Percentiles rank a stretch among this genome's conserved stretches.
phyloP scores from a whole-genome alignment of 1,140 invertebrate species.

The Liolophura sinensis region DNA sequence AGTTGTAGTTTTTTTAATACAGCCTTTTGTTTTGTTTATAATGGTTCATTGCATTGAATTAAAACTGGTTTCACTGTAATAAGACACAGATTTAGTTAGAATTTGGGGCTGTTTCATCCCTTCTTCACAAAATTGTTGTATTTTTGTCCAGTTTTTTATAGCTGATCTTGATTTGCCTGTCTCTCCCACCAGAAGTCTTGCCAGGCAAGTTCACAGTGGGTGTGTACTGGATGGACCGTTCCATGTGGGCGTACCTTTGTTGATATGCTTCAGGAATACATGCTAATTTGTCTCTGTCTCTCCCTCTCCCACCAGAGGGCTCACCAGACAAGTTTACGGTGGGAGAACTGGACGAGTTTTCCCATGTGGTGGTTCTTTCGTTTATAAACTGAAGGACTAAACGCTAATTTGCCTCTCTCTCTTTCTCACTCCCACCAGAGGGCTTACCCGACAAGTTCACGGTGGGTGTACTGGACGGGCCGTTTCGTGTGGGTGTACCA shows the following conservation, averaged over 20 bases:
- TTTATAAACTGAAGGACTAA: no score
- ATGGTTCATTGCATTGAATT: neutral
- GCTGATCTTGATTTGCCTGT: neutral
- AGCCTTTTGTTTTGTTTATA: neutral
- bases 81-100: no score
- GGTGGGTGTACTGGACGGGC: constrained; percentile 54
- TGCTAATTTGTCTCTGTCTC: no score
- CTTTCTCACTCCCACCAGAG: constrained; percentile 37
- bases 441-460: constrained; percentile 53
- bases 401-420: neutral
- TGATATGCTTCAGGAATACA: no score
- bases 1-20: neutral
- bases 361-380: no score
- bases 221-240: constrained; percentile 56
- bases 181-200: constrained; percentile 46
- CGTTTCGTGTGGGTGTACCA: constrained; percentile 53
- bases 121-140: no score
- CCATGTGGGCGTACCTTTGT: constrained; percentile 53
- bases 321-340: no score
- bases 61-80: neutral
- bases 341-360: no score
- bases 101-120: no score
- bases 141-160: no score
- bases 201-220: constrained; percentile 54
- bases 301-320: no score